phyloP scores from a whole-genome alignment of 2,797 vertebrate genomes.

The Girardinus metallicus region DNA sequence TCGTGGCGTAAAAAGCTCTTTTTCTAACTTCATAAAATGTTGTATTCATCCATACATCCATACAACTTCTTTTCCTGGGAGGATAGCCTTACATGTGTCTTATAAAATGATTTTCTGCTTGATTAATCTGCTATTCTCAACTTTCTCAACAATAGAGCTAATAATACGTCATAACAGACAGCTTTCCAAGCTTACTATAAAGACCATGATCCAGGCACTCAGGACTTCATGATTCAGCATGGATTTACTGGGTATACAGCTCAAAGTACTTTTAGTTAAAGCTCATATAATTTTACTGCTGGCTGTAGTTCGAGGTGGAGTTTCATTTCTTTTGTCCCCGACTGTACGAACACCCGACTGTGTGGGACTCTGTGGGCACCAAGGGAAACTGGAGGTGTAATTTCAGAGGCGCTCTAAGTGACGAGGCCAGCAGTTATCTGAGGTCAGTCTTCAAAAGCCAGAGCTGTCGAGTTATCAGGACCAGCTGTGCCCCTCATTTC shows the following conservation, averaged over 20 bases:
- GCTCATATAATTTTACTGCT: constrained; percentile 10
- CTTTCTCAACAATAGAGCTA: background rate
- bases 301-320: background rate
- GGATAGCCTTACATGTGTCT: background rate
- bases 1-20: background rate
- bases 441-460: constrained; percentile 63
- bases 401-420: constrained; percentile 69
- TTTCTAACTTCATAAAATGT: background rate
- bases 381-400: constrained; percentile 73
- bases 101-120: background rate
- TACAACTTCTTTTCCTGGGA: background rate
- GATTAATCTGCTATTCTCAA: background rate
- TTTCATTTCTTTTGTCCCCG: constrained; percentile 25
- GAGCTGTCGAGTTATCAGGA: constrained; percentile 59
- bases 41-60: background rate
- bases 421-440: constrained; percentile 71
- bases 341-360: constrained; percentile 21
- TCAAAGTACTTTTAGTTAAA: constrained; percentile 22
- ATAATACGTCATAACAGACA: background rate
- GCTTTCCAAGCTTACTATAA: background rate
- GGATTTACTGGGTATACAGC: background rate
- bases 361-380: constrained; percentile 26
- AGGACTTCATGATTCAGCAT: background rate
- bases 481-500: constrained; percentile 78
- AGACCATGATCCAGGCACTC: too few species aligned